Conservation (phyloP, 2,113 vertebrate species). For the Macaca nemestrina region DNA sequence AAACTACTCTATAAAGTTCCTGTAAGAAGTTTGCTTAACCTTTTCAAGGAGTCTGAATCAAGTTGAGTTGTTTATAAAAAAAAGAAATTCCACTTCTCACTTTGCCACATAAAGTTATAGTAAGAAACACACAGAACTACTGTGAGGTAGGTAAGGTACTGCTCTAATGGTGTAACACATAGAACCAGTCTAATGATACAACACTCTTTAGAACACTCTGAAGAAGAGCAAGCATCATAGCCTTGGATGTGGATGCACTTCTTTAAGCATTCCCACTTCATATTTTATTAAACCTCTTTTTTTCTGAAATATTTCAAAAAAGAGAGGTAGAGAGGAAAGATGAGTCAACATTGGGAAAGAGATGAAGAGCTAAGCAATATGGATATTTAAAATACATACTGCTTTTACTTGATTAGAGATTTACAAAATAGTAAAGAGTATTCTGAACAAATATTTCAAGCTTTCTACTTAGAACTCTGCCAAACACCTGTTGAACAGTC, state of each 20-base stretch:
- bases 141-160: neutral
- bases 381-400: neutral
- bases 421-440: neutral
- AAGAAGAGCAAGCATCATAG: neutral
- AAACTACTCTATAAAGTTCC: neutral
- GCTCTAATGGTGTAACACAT: neutral
- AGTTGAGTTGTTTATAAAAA: neutral
- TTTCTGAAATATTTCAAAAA: neutral
- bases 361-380: neutral
- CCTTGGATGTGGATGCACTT: neutral
- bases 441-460: neutral
- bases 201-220: neutral
- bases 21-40: slow-evolving; percentile 19
- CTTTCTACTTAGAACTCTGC: neutral
- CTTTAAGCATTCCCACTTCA: neutral
- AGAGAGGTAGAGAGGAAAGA: neutral
- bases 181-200: neutral
- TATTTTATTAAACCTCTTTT: neutral
- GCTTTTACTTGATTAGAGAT: neutral
- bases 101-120: neutral
- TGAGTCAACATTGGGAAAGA: neutral
- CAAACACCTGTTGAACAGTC: neutral
- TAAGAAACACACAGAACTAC: neutral
- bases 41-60: slow-evolving; percentile 39
- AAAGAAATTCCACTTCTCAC: neutral